Base-by-base conservation (phyloP, 2,888 invertebrate genomes). In the Drosophila nigricruria region DNA sequence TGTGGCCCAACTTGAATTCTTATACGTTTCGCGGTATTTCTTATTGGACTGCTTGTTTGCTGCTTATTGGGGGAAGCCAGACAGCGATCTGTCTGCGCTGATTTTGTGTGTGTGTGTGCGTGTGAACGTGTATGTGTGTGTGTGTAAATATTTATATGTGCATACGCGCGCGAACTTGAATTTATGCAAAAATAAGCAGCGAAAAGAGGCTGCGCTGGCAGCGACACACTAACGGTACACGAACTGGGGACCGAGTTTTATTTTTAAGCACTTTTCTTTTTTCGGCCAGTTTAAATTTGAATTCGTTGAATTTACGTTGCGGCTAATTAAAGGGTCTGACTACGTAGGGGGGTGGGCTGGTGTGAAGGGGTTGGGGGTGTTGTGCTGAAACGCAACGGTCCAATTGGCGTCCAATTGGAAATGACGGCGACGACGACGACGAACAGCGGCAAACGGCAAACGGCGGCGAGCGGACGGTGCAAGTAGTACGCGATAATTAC, bases 1-100 rank as follows among this genome's bases (percentile, higher is more conserved):
- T 61, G 66, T 52, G 45, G 34, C 61, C 58, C 58, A 69, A 56
- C 63, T 73, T 68, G 36, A 38, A 59, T 73, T 83, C 73, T 58
- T 59, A 57, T 82, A 70, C 65, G 62, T 77, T 77, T 81, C 77
- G 81, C 77, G 81, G 81, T 67, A 81, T 77, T 78, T 81, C 67
- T 81, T 70, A 68, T 73, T 70, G 62, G 32, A 32, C 16, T 58
- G 45, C 32, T 45, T 69, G 60, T 57, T 58, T 58, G n/a, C 54
- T 50, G n/a, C 58, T 64, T 61, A 78, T 77, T 74, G 54, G 66
- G 42, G 70, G 65, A 73, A 74, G 77, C 77, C 77, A 74, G 75
- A 76, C 75, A 75, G 65, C 58, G 58, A 64, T 54, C 43, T 63
- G 79, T 71, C 72, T 68, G 65, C 62, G 59, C 74, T 69, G 50